Base-by-base conservation (phyloP, 2,888 invertebrate genomes). In the Platypus cylindrus region DNA sequence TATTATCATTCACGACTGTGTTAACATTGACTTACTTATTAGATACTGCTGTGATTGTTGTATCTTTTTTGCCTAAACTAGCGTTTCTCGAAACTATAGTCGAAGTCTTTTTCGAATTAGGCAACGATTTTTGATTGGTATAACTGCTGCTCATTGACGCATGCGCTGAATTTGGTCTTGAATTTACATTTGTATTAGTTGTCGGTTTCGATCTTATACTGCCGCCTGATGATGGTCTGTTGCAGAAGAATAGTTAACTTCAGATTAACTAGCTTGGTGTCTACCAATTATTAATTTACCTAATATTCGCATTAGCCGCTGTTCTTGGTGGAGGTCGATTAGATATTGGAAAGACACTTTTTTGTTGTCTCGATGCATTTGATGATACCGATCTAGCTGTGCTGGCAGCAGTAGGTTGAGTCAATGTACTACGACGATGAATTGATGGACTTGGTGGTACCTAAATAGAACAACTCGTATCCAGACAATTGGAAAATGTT, bases 391-490 rank as follows among this genome's bases (percentile, higher is more conserved):
- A 62, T 54, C 71, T 71, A 0, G 72, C 72, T 0, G 67, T 67
- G 46, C 72, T 73, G 1, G 71, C 69, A 40, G 70, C 69, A 0
- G 73, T 73, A 1, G 73, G 70, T 45, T 65, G 70, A 54, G 71
- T 71, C 17, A 62, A 45, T 17, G 60, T 61, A 37, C 49, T 67
- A 57, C 27, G 66, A 57, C 54, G 66, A 59, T 53, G 57, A 53
- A 46, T 63, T 55, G 38, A 67, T 60, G 54, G 70, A 65, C 31
- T 70, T 48, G 70, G 59, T 57, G 54, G 53, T 30, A 52, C 50
- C 40, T 43, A 17, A 23, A 22, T 20, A 9, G 9, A 20, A 5
- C 20, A 20, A 20, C n/a, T n/a, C n/a, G 20, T 5, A 20, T 8
- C 20, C 20, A 20, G 20, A 5, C 8, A 20, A 7, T 20, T 5